Evolutionary conservation across 2,888 invertebrate species (phyloP).

Genomic region (Ophion costatus): DNA sequence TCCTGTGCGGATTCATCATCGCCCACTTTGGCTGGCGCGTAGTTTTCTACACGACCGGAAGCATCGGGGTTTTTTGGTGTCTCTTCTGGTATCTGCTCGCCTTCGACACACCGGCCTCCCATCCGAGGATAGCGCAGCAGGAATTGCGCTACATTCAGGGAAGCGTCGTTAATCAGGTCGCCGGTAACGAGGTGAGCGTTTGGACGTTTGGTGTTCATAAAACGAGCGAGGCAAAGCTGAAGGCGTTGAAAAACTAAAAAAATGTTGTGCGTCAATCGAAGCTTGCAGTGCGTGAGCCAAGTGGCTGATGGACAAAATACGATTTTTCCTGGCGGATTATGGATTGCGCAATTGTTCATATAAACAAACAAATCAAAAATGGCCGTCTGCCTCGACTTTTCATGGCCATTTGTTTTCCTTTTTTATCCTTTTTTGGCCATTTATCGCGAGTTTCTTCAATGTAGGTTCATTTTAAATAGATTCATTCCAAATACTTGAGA

Average conservation of each 20-base stretch:
- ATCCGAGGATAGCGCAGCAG: constrained; percentile 88
- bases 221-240: neutral
- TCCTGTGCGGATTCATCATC: constrained; percentile 89
- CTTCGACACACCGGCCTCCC: constrained; percentile 88
- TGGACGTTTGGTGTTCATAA: neutral
- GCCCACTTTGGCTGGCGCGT: constrained; percentile 88
- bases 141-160: constrained; percentile 88
- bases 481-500: too few relatives aligned
- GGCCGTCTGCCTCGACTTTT: neutral
- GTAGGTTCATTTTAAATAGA: too few relatives aligned
- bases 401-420: neutral
- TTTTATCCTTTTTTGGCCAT: too few relatives aligned
- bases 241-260: neutral
- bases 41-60: constrained; percentile 89
- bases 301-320: too few relatives aligned
- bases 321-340: too few relatives aligned
- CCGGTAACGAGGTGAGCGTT: constrained; percentile 82
- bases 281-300: neutral
- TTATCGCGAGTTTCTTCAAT: too few relatives aligned
- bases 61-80: constrained; percentile 88
- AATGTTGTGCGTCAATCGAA: neutral
- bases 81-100: constrained; percentile 88
- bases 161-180: constrained; percentile 85
- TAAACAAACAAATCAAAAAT: too few relatives aligned
- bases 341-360: too few relatives aligned